Evolutionary conservation across 1,140 invertebrate species (phyloP), one percentile per base, ranked within the genome.

Genomic region (Pseudachorutes palmiensis): DNA sequence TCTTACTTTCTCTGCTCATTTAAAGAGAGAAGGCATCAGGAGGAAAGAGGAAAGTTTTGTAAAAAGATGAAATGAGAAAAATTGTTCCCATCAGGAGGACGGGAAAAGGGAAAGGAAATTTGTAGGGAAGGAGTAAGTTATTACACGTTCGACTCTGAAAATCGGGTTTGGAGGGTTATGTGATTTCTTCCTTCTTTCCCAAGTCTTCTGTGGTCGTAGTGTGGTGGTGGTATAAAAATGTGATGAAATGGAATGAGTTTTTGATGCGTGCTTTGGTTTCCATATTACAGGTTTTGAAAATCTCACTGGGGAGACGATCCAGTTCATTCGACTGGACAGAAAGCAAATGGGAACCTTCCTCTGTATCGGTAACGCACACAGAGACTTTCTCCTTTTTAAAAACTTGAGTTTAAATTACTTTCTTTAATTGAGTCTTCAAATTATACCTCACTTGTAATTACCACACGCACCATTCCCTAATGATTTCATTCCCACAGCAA

Each of bases 311-410:
- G 87, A 86, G 57, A 82, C 82, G 32, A 80, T 91, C 74, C 81
- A 85, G 62, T 82, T 93, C 72, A 83, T 87, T 81, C 82, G 86
- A 51, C 81, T 91, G 73, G 90, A 91, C 73, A 81, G 90, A 64
- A 82, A 85, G 73, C 89, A 92, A 81, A 92, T 92, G 89, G 70
- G 70, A 48, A 69, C 67, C 61, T 71, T 69, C 49, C 61, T 69
- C 36, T 71, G 70, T 48, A 69, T 71, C 26, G 31, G 36, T 49
- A 63, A 22, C 5, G 3, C 51, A 12, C 5, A 5, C 51, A 14
- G 9, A 14, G 3, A 9, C 5, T 26, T 22, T 26, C 24, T 26
- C 3, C 51, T 55, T 55, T 55, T 22, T 14, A 9, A 14, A 14
- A 55, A 55, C 24, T 55, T 55, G n/a, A n/a, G n/a, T n/a, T 55